A percentile compares a stretch with the other conserved stretches of the same genome.
Evolutionary conservation across 1,140 invertebrate genomes (phyloP).

Genomic region (Oreohelix idahoensis): DNA sequence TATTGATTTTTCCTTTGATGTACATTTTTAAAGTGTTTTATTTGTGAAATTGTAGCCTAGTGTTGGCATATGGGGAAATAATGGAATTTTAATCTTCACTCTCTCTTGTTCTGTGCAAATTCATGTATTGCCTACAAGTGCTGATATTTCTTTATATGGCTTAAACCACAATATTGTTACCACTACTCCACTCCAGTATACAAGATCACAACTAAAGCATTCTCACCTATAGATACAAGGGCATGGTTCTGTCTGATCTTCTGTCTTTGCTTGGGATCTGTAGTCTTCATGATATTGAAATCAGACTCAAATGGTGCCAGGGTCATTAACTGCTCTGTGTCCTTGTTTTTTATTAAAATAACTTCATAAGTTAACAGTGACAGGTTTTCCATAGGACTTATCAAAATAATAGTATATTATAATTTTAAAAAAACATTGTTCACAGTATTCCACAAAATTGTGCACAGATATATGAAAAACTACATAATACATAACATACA

Average conservation of each 20-base stretch:
- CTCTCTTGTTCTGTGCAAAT: no score
- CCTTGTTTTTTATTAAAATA: neutral
- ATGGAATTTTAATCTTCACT: no score
- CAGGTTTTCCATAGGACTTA: neutral
- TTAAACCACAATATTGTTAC: no score
- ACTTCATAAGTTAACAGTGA: neutral
- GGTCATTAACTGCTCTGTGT: neutral
- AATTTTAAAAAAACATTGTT: neutral
- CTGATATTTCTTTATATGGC: no score
- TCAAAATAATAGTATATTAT: neutral
- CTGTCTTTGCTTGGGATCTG: conserved; percentile 12
- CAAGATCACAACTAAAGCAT: neutral
- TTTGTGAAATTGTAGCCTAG: no score
- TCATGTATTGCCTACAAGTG: no score
- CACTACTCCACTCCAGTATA: neutral
- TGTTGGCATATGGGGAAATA: no score
- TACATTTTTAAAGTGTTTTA: no score
- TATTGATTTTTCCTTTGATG: no score
- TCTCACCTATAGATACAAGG: conserved; percentile 30
- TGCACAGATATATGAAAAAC: no score
- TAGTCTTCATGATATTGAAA: neutral
- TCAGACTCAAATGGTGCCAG: neutral
- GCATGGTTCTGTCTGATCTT: conserved; percentile 22
- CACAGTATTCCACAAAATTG: no score
- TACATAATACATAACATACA: no score